These are phyloP conservation scores for Andricus curvator DNA, from an alignment of 2,888 invertebrate species.

Conservation along the genomic window DNA sequence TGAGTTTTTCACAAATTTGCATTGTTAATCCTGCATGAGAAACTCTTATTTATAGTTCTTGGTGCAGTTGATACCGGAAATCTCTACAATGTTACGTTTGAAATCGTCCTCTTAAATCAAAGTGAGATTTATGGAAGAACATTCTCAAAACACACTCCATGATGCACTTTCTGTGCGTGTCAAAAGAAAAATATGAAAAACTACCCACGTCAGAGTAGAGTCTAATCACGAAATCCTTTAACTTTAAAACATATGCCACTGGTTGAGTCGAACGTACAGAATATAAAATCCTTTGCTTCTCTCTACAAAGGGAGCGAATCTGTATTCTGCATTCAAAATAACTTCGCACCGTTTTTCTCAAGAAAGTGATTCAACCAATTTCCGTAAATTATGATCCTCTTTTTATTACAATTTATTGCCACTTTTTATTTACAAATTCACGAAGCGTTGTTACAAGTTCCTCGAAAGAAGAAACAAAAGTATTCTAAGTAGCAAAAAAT, in stretches of 20 bases:
- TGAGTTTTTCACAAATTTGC: too few relatives aligned
- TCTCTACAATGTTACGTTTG: not conserved
- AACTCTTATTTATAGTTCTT: too few relatives aligned
- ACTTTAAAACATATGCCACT: slow-evolving; percentile 19
- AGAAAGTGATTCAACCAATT: not conserved
- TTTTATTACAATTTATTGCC: not conserved
- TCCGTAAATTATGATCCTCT: not conserved
- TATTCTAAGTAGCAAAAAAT: too few relatives aligned
- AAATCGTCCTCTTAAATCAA: not conserved
- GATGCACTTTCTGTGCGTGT: not conserved
- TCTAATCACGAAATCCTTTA: slow-evolving; percentile 13
- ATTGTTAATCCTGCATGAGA: too few relatives aligned
- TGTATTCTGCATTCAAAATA: slow-evolving; percentile 2
- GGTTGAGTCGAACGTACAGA: not conserved
- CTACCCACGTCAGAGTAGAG: not conserved
- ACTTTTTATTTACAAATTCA: not conserved
- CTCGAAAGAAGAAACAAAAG: too few relatives aligned
- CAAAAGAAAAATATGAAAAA: not conserved
- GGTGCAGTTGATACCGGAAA: not conserved
- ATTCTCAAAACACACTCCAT: not conserved
- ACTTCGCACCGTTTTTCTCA: not conserved
- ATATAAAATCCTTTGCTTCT: not conserved
- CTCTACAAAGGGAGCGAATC: slow-evolving; percentile 1
- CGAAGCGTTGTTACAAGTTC: not conserved
- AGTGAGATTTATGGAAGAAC: not conserved